Evolutionary conservation across 2,888 invertebrate genomes (phyloP), one percentile per base, ranked within the genome.

Genomic region (Melanotus villosus): DNA sequence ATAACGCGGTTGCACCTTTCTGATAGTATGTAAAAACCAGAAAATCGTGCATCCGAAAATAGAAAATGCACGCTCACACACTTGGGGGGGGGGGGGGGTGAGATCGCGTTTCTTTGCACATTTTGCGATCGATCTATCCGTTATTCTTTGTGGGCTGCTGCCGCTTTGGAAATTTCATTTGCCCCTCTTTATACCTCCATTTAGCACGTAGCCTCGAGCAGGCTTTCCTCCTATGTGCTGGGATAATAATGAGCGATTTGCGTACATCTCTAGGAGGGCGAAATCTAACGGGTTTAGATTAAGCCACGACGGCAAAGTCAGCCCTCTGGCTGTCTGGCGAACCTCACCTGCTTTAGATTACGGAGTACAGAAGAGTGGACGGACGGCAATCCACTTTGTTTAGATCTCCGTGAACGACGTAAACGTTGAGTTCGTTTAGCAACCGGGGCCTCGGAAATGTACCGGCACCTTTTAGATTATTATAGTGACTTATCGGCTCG

Each of bases 401-500:
- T 62, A 58, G 65, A 63, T 54, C 36, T 47, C 63, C 64, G 63
- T 63, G 63, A 66, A 71, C 30, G 19, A 9, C 32, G 34, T 12
- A 47, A 56, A 47, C 23, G 47, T 23, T 34, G 12, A 32, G 30
- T 60, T 47, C 59, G 34, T 64, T 59, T 59, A 50, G 63, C 58
- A 62, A 63, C 26, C 47, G 64, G 64, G 43, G 62, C 65, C 73
- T 73, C 65, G 71, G 72, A 75, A 76, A 76, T 72, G 70, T 71
- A 73, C 73, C 73, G 68, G 73, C 73, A 76, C 74, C 75, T 74
- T 71, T 67, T 75, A 74, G 75, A 78, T 78, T 79, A 79, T 77
- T 76, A 78, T 76, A 75, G 73, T 75, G 76, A 80, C 79, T 80
- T 79, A 79, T 80, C 79, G 78, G 77, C 69, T 74, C 72, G 68